Base-by-base conservation (phyloP, 1,140 invertebrate genomes). In the Drosophila pectinifera region DNA sequence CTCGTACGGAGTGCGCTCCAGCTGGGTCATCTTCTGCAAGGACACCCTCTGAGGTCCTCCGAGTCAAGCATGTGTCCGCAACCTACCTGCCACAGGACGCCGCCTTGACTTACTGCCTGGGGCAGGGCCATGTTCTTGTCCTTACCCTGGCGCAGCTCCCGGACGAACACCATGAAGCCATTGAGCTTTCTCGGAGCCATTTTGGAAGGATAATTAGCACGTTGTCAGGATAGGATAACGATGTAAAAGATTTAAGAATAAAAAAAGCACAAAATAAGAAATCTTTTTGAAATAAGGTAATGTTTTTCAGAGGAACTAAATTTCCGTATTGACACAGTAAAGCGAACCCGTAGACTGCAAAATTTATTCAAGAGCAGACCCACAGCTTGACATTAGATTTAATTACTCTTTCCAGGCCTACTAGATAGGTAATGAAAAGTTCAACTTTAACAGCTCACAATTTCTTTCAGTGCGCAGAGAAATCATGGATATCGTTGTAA, bases 401-500 rank as follows among this genome's bases (percentile, higher is more conserved):
- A n/a, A 3, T 5, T 18, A 16, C 3, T 18, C 5, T 6, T 1
- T 16, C 24, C 16, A 6, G n/a, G 24, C 24, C 10, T 48, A 28
- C 46, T 18, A 28, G 28, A 28, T 28, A 28, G 28, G n/a, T n/a
- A n/a, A n/a, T n/a, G n/a, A n/a, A n/a, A n/a, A n/a, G n/a, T n/a
- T n/a, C n/a, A 2, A n/a, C 4, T n/a, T 13, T 13, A 2, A 20
- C 7, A 3, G 7, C 2, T 3, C 4, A 1, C 7, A n/a, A 18
- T 26, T 73, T 38, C 10, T 51, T 31, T 10, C 28, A 14, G 73
- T 63, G 64, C 39, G 16, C 13, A 63, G 38, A 54, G 53, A 77
- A 68, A 77, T 68, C 75, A 73, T 65, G 64, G 63, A 34, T 70
- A 54, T 69, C 63, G 63, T 54, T 84, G 81, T 84, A 84, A 80